Base-by-base conservation (phyloP, 2,797 vertebrate species). In the Nyctibius grandis region DNA sequence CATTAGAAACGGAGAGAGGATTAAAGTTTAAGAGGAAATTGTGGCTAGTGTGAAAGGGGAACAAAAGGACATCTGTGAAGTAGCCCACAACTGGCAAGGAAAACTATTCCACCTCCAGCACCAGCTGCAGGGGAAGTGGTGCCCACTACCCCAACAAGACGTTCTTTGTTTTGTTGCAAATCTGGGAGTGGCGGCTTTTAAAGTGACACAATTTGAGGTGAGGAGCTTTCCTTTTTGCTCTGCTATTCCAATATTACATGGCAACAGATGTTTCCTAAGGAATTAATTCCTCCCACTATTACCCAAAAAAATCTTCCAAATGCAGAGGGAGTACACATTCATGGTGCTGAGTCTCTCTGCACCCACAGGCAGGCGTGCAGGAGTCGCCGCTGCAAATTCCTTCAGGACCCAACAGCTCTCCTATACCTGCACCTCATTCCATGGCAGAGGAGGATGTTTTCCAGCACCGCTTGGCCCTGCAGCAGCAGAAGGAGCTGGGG, bases 51-150 rank as follows among this genome's bases (percentile, higher is more conserved):
- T 97, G 96, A 97, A 97, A 97, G 89, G 95, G 96, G 97, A 97
- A 97, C 97, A 97, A 97, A 97, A 97, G 97, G 97, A 97, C 97
- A 97, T 97, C 97, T 97, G 97, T 97, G 97, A 95, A 97, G 93
- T 96, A 96, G 96, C 91, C 96, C 97, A 97, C 97, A 97, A 97
- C 97, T 97, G 97, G 97, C 97, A 97, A 97, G 94, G 96, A 97
- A 96, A 97, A 93, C 96, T 96, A 96, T 97, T 97, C 97, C 96
- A 97, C 97, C 97, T 97, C 97, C 97, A 97, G 86, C 92, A 96
- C 97, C 97, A 97, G 97, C 97, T 97, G 97, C 96, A 97, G 92
- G 95, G 96, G 96, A 97, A 97, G 95, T 96, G 92, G 96, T 97
- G 94, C 96, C 97, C 96, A 91, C 95, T 94, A 88, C 92, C 94